A percentile compares a stretch with the other conserved stretches of the same genome.
Evolutionary conservation across 2,113 vertebrate species (phyloP).

Genomic region (Ellobius talpinus): DNA sequence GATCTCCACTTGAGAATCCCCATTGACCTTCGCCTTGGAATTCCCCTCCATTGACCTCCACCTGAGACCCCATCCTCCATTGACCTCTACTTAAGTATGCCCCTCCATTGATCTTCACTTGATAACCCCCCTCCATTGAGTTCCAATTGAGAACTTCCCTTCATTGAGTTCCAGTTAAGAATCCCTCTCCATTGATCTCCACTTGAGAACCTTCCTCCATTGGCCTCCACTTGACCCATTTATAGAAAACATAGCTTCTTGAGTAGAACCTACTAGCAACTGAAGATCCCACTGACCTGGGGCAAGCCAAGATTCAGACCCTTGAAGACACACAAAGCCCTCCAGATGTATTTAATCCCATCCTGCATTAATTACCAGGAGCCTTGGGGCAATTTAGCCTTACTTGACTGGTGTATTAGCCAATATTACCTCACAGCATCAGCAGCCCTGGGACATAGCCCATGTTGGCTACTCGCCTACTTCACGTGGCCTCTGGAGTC

Average conservation of each 20-base stretch:
- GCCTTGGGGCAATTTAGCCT: background rate
- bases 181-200: background rate
- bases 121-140: no score
- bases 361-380: background rate
- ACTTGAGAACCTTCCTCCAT: no score
- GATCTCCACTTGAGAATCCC: no score
- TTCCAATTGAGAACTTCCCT: background rate
- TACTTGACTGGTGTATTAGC: background rate
- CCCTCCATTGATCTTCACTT: no score
- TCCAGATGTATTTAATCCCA: background rate
- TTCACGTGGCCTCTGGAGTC: background rate
- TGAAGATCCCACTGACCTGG: background rate
- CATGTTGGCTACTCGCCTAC: background rate
- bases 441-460: background rate
- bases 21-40: no score
- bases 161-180: background rate
- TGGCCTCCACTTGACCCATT: background rate
- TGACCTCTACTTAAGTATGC: no score
- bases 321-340: background rate
- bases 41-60: no score
- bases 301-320: background rate
- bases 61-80: no score
- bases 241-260: background rate
- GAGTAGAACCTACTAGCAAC: background rate
- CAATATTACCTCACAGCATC: background rate